Evolutionary conservation across 2,797 vertebrate species (phyloP).

Genomic region (Pseudochromis fuscus): DNA sequence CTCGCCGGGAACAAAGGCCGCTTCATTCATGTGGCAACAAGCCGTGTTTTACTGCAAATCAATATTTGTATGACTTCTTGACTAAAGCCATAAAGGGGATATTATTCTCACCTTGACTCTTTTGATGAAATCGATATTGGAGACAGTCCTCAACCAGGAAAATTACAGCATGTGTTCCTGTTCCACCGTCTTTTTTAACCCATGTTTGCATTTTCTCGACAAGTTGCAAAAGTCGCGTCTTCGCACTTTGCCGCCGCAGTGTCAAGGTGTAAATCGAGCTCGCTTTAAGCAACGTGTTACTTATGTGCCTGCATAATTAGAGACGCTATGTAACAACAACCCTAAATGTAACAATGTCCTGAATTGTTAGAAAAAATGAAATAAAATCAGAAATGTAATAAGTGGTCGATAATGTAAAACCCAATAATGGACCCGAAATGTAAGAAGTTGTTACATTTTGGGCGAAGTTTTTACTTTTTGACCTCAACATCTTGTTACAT

Average conservation of each 20-base stretch:
- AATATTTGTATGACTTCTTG: conserved; percentile 52
- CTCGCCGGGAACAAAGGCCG: conserved; percentile 40
- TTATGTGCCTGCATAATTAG: background rate
- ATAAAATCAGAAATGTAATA: too few relatives aligned
- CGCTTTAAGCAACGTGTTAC: background rate
- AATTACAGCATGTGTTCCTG: background rate
- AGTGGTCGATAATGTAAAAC: too few relatives aligned
- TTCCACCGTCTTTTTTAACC: background rate
- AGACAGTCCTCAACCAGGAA: conserved; percentile 4
- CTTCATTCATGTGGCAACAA: conserved; percentile 39
- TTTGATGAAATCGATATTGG: conserved; percentile 29
- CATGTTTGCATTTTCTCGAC: background rate
- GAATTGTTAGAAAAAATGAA: too few relatives aligned
- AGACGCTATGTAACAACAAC: too few relatives aligned
- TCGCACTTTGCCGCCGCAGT: background rate
- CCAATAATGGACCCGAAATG: too few relatives aligned
- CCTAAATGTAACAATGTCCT: too few relatives aligned
- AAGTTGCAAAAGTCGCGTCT: background rate
- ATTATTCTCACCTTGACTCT: conserved; percentile 31
- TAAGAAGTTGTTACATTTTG: too few relatives aligned
- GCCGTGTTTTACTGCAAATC: conserved; percentile 42
- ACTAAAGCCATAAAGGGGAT: conserved; percentile 7
- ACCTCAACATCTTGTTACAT: too few relatives aligned
- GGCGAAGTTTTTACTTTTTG: too few relatives aligned
- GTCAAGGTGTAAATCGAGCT: background rate